phyloP scores from a whole-genome alignment of 2,113 vertebrate species.

The Eretmochelys imbricata region DNA sequence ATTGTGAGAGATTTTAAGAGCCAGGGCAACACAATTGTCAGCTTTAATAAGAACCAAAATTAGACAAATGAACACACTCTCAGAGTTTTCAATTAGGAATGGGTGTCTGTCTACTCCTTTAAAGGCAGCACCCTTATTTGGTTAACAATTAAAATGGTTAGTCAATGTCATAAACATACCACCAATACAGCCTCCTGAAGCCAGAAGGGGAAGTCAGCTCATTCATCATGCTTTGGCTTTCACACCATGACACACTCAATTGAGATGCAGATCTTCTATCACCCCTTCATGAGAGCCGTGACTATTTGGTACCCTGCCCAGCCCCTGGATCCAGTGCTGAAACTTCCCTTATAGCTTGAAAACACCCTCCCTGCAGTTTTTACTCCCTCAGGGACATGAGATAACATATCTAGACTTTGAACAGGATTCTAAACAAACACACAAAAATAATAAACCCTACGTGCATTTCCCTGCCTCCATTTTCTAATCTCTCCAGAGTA shows the following conservation, averaged over 20 bases:
- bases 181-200: constrained; percentile 11
- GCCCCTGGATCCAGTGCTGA: too few relatives aligned
- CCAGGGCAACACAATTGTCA: constrained; percentile 19
- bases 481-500: too few relatives aligned
- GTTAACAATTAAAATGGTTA: constrained; percentile 57
- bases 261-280: too few relatives aligned
- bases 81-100: constrained; percentile 24
- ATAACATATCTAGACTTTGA: too few relatives aligned
- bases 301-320: too few relatives aligned
- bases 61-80: constrained; percentile 14
- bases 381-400: too few relatives aligned
- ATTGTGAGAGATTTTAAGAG: constrained; percentile 37
- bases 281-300: too few relatives aligned
- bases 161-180: constrained; percentile 6
- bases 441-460: too few relatives aligned
- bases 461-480: too few relatives aligned
- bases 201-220: not conserved
- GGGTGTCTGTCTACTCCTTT: constrained; percentile 24
- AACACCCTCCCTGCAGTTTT: too few relatives aligned
- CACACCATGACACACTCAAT: not conserved
- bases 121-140: not conserved
- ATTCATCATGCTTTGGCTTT: not conserved
- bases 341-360: too few relatives aligned
- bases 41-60: not conserved
- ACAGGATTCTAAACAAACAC: too few relatives aligned